These are phyloP conservation scores for Theocolax elegans DNA, from an alignment of 1,140 invertebrate species.

Conservation along the genomic window DNA sequence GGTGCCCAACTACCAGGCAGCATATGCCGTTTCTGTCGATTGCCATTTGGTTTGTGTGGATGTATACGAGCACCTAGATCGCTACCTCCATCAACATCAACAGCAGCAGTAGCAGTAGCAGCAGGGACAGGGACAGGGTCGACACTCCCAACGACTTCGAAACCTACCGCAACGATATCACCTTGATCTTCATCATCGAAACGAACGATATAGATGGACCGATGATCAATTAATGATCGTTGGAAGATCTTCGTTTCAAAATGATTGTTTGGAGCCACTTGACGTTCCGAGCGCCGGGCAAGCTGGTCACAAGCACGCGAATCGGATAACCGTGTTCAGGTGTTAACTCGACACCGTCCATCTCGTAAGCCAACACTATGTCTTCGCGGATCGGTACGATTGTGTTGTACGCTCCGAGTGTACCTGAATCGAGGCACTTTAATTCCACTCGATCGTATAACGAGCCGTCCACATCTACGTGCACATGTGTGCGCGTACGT, in stretches of 20 bases:
- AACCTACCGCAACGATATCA: too few relatives aligned
- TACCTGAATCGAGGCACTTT: not conserved
- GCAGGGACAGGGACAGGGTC: not conserved
- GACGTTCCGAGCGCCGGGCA: not conserved
- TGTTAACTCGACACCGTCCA: not conserved
- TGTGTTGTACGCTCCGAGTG: not conserved
- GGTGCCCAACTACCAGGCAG: slow-evolving; percentile 2
- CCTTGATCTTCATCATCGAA: not conserved
- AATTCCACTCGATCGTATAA: not conserved
- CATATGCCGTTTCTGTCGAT: slow-evolving; percentile 21
- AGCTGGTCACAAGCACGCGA: not conserved
- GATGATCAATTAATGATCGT: too few relatives aligned
- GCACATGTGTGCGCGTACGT: too few relatives aligned
- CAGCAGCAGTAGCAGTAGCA: not conserved
- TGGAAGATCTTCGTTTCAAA: not conserved
- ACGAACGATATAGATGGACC: too few relatives aligned
- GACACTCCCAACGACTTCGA: not conserved
- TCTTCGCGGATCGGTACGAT: not conserved
- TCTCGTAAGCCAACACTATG: slow-evolving; percentile 1
- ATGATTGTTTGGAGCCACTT: slow-evolving; percentile 17
- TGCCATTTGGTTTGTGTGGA: slow-evolving; percentile 13
- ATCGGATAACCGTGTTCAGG: slow-evolving; percentile 17
- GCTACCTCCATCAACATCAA: not conserved
- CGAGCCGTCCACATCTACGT: too few relatives aligned
- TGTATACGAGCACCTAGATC: not conserved